Percentiles rank a stretch among this genome's conserved stretches.
These are phyloP conservation scores for Lottia scabra DNA, from an alignment of 2,888 invertebrate species.

Conservation along the genomic window DNA sequence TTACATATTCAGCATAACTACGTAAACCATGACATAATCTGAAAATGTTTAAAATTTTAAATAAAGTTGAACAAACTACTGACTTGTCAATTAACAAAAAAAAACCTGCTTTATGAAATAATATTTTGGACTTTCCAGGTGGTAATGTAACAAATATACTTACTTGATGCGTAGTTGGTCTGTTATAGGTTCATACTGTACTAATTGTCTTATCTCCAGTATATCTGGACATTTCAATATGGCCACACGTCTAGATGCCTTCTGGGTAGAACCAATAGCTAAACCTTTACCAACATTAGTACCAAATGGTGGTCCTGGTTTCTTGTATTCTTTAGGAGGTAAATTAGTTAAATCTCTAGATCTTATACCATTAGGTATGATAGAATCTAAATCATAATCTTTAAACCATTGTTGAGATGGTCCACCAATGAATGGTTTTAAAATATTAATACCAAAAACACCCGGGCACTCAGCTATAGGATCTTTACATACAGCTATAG, in stretches of 20 bases:
- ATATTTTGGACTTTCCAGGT: no score
- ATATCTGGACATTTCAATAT: slow-evolving; percentile 62
- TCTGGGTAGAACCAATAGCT: slow-evolving; percentile 55
- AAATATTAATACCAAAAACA: slow-evolving; percentile 62
- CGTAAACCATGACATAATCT: slow-evolving; percentile 56
- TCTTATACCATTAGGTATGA: slow-evolving; percentile 65
- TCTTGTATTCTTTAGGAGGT: slow-evolving; percentile 62
- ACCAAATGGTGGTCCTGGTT: slow-evolving; percentile 64
- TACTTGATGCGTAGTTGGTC: slow-evolving; percentile 52
- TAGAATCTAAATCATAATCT: slow-evolving; percentile 61
- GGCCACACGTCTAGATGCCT: slow-evolving; percentile 40
- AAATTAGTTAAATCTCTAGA: slow-evolving; percentile 63
- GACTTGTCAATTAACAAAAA: no score
- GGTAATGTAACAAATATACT: slow-evolving; percentile 20
- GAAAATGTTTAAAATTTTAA: neutral
- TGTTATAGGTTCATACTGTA: slow-evolving; percentile 65
- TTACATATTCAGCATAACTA: slow-evolving; percentile 61
- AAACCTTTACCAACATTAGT: slow-evolving; percentile 64
- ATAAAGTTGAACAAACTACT: neutral
- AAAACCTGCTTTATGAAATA: no score
- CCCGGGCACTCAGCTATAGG: slow-evolving; percentile 65
- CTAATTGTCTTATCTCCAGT: slow-evolving; percentile 62
- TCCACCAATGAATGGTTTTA: slow-evolving; percentile 58
- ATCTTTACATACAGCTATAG: slow-evolving; percentile 64
- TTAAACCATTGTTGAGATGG: slow-evolving; percentile 65